Base-by-base conservation (phyloP, 2,113 vertebrate species). In the Cygnus buccinator region DNA sequence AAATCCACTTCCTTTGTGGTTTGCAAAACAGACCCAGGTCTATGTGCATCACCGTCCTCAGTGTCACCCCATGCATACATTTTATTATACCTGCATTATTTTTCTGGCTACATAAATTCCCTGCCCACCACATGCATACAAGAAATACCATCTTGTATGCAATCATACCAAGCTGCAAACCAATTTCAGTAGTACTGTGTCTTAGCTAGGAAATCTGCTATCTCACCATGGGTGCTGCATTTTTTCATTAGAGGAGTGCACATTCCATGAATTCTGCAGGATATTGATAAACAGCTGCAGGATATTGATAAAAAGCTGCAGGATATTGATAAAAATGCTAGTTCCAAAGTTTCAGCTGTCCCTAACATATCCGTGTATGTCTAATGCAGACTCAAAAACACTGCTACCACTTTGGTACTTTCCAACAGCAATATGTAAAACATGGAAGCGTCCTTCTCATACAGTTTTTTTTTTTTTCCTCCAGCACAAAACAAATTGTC, bases 1-100 rank as follows among this genome's bases (percentile, higher is more conserved):
- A 76, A 57, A 61, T 18, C 14, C 46, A 57, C 9, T 26, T 52
- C 43, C 8, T 3, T 31, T 25, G 46, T 22, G 46, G 46, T 48
- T 48, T 48, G 46, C 46, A 48, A 48, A 48, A 48, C 46, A 48
- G 46, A 48, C 46, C 14, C 43, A 87, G 71, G 23, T 16, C 37
- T 22, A 3, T 3, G 8, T 20, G 11, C 2, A 1, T 21, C 43
- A 20, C 5, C 3, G 46, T 8, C 9, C 29, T 37, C n/a, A 44
- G 54, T 4, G 6, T 12, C 3, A 17, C 13, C 26, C 26, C 35
- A 0, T 14, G 31, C 8, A 50, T 33, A 48, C 46, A 48, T 48
- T 48, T 48, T 48, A 48, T 48, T 48, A 22, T 48, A 22, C 46
- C 20, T 48, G 46, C 20, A 4, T 41, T 23, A 20, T 12, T 75